Evolutionary conservation across 1,140 invertebrate species (phyloP).

Genomic region (Marisa cornuarietis): DNA sequence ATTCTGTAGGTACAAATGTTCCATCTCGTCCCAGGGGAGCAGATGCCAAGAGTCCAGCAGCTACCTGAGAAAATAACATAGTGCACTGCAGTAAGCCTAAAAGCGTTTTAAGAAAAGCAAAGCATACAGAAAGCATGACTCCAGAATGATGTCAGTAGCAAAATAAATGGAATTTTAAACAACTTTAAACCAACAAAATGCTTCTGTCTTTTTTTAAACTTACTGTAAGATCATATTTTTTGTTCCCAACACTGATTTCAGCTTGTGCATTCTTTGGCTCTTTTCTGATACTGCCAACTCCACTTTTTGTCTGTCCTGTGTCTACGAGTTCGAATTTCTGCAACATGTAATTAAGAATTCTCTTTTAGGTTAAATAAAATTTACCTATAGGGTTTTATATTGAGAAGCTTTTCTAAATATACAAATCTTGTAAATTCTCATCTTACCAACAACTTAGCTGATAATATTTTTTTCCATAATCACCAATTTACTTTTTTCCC

Average conservation of each 20-base stretch:
- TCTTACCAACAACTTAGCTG: too few relatives aligned
- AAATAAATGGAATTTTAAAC: too few relatives aligned
- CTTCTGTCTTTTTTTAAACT: neutral
- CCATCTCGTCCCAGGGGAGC: slow-evolving; percentile 5
- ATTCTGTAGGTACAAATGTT: slow-evolving; percentile 76
- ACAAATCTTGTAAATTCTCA: too few relatives aligned
- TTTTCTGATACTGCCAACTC: slow-evolving; percentile 23
- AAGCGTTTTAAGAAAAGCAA: neutral
- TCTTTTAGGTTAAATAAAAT: neutral
- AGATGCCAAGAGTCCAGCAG: slow-evolving; percentile 31
- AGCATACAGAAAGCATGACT: too few relatives aligned
- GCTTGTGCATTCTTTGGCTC: slow-evolving; percentile 17
- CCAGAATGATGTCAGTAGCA: too few relatives aligned
- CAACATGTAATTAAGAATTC: neutral
- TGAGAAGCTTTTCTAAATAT: too few relatives aligned
- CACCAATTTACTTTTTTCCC: too few relatives aligned
- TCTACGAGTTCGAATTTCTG: slow-evolving; percentile 41
- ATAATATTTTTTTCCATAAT: too few relatives aligned
- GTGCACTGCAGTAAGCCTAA: neutral
- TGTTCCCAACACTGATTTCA: slow-evolving; percentile 7
- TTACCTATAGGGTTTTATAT: too few relatives aligned
- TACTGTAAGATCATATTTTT: slow-evolving; percentile 18
- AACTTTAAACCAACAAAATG: neutral
- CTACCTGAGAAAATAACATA: slow-evolving; percentile 32
- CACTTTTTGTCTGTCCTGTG: neutral